phyloP scores from a whole-genome alignment of 2,113 vertebrate species.

The Trinectes maculatus region DNA sequence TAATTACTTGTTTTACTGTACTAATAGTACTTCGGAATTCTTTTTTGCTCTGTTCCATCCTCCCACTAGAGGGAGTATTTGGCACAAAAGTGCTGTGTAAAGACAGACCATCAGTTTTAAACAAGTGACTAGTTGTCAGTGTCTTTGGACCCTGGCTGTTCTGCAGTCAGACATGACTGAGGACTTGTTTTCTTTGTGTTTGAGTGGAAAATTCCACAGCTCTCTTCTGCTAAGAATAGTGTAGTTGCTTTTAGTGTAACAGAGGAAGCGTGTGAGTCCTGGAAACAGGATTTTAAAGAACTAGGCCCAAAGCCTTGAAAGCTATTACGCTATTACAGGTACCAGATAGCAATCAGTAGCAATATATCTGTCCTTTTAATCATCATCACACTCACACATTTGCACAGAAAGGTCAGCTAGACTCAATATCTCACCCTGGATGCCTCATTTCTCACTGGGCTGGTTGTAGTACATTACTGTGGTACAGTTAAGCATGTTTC shows the following conservation, averaged over 20 bases:
- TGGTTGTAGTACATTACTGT: slow-evolving; percentile 54
- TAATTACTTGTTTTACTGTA: neutral
- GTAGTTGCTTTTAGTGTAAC: slow-evolving; percentile 19
- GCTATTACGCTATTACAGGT: slow-evolving; percentile 57
- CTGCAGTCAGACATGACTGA: slow-evolving; percentile 33
- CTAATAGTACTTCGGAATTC: neutral
- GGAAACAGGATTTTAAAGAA: slow-evolving; percentile 56
- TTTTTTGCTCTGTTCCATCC: slow-evolving; percentile 5
- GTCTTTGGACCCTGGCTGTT: slow-evolving; percentile 8
- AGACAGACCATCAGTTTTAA: slow-evolving; percentile 12
- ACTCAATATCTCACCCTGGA: slow-evolving; percentile 11
- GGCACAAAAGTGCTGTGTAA: neutral
- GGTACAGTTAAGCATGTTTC: slow-evolving; percentile 64
- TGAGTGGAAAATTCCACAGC: slow-evolving; percentile 66
- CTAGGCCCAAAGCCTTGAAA: slow-evolving; percentile 30
- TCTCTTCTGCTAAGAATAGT: slow-evolving; percentile 67
- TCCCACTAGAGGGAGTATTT: slow-evolving; percentile 60
- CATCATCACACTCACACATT: slow-evolving; percentile 12
- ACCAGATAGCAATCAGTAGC: slow-evolving; percentile 33
- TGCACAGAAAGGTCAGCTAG: neutral
- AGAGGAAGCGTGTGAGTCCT: slow-evolving; percentile 28
- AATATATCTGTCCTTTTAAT: slow-evolving; percentile 13
- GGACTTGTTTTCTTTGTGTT: slow-evolving; percentile 36
- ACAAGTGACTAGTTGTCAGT: slow-evolving; percentile 33
- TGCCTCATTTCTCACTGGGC: slow-evolving; percentile 4